Evolutionary conservation across 2,113 vertebrate species (phyloP).

Genomic region (Pogonocichla stellata): DNA sequence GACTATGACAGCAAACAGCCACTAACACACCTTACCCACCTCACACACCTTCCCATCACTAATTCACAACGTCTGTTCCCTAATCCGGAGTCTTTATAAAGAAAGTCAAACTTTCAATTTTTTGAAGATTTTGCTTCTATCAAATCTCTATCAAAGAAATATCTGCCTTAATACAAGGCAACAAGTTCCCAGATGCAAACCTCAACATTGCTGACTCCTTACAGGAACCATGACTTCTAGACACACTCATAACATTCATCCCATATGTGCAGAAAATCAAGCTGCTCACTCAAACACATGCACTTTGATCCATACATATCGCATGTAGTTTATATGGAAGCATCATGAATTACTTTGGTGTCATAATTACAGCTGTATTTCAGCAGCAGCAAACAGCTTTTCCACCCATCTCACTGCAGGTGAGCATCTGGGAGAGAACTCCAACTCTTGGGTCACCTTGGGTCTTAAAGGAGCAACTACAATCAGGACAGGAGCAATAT

Average conservation of each 20-base stretch:
- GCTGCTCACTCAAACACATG: neutral
- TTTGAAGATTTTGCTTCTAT: neutral
- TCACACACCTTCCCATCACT: neutral
- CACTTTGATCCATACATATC: neutral
- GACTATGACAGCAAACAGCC: neutral
- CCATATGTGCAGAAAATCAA: accelerated
- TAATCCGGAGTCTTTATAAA: neutral
- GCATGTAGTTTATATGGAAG: neutral
- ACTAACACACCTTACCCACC: neutral
- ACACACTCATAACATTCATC: neutral
- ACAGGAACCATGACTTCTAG: neutral
- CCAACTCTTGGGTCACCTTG: neutral
- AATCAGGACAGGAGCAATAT: neutral
- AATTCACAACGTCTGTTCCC: neutral
- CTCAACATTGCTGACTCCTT: neutral
- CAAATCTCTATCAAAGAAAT: neutral
- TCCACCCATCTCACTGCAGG: neutral
- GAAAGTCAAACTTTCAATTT: neutral
- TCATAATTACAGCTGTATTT: neutral
- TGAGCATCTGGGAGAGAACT: neutral
- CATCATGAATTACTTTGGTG: neutral
- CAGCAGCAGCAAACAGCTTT: neutral
- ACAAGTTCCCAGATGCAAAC: neutral
- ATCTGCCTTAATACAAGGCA: neutral
- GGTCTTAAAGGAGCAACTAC: neutral